phyloP scores from a whole-genome alignment of 2,113 vertebrate species.

The Lutjanus erythropterus region DNA sequence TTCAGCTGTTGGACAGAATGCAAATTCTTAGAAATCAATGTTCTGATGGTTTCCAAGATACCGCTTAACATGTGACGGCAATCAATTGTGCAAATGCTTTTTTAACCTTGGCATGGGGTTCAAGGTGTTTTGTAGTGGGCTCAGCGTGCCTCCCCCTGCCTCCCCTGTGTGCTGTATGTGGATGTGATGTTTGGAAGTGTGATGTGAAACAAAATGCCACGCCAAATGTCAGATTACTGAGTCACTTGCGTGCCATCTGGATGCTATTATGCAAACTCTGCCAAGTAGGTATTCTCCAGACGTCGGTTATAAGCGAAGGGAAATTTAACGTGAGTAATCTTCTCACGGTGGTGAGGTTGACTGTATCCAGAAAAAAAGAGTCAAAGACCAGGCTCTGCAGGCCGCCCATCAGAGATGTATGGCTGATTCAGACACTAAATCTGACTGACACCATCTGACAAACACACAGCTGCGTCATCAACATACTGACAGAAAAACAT shows the following conservation, averaged over 20 bases:
- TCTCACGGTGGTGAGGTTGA: slow-evolving; percentile 25
- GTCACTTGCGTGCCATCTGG: slow-evolving; percentile 84
- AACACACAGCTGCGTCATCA: slow-evolving; percentile 64
- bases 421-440: slow-evolving; percentile 49
- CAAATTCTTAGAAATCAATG: slow-evolving; percentile 43
- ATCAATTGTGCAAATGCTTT: slow-evolving; percentile 46
- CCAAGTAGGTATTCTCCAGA: slow-evolving; percentile 77
- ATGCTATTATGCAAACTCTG: slow-evolving; percentile 78
- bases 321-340: slow-evolving; percentile 64
- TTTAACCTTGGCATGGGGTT: slow-evolving; percentile 58
- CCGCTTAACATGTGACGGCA: neutral
- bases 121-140: slow-evolving; percentile 47
- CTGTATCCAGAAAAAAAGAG: slow-evolving; percentile 6
- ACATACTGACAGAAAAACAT: slow-evolving; percentile 50
- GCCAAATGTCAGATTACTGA: slow-evolving; percentile 85
- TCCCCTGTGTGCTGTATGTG: slow-evolving; percentile 39
- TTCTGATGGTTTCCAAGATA: slow-evolving; percentile 39
- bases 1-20: slow-evolving; percentile 37
- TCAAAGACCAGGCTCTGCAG: slow-evolving; percentile 12
- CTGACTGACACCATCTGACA: slow-evolving; percentile 58
- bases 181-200: slow-evolving; percentile 61
- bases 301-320: slow-evolving; percentile 58
- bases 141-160: slow-evolving; percentile 27
- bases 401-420: slow-evolving; percentile 30
- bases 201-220: slow-evolving; percentile 78